Conservation (phyloP, 2,888 invertebrate species). For the Drosophila paranaensis region DNA sequence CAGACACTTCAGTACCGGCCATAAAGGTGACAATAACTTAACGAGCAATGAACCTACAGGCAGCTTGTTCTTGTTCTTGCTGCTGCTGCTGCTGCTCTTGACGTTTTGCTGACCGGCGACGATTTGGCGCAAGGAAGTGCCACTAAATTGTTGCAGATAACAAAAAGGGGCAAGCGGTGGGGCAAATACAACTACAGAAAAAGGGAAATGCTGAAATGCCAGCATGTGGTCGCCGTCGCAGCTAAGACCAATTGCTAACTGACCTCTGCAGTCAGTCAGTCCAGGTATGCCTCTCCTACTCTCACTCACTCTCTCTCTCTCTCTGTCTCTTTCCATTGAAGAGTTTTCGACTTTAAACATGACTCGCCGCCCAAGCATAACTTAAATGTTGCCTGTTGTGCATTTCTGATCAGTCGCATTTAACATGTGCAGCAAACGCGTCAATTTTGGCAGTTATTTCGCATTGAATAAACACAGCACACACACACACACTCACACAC, state of each 20-base stretch:
- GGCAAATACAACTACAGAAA: slow-evolving; percentile 17
- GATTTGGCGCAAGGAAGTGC: slow-evolving; percentile 71
- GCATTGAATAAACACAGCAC: slow-evolving; percentile 40
- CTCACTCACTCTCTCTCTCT: background rate
- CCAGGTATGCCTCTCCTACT: background rate
- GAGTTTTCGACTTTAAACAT: slow-evolving; percentile 6
- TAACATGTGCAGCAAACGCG: slow-evolving; percentile 64
- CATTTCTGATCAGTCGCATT: slow-evolving; percentile 60
- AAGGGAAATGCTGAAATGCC: slow-evolving; percentile 26
- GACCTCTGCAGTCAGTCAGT: slow-evolving; percentile 23
- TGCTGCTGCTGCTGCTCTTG: slow-evolving; percentile 46
- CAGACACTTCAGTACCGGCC: slow-evolving; percentile 65
- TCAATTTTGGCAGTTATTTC: slow-evolving; percentile 68
- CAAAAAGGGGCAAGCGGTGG: slow-evolving; percentile 16
- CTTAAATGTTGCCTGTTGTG: slow-evolving; percentile 52
- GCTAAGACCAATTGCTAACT: slow-evolving; percentile 31
- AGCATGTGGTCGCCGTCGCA: slow-evolving; percentile 62
- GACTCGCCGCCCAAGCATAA: slow-evolving; percentile 42
- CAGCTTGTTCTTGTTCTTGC: slow-evolving; percentile 27
- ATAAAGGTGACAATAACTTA: slow-evolving; percentile 83
- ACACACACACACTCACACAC: slow-evolving; percentile 10
- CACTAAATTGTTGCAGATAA: slow-evolving; percentile 79
- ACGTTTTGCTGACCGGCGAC: slow-evolving; percentile 70
- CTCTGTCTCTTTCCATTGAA: background rate
- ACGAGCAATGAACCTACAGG: slow-evolving; percentile 81